Conservation (phyloP, 2,797 vertebrate species). For the Schizothorax lantsangensis region DNA sequence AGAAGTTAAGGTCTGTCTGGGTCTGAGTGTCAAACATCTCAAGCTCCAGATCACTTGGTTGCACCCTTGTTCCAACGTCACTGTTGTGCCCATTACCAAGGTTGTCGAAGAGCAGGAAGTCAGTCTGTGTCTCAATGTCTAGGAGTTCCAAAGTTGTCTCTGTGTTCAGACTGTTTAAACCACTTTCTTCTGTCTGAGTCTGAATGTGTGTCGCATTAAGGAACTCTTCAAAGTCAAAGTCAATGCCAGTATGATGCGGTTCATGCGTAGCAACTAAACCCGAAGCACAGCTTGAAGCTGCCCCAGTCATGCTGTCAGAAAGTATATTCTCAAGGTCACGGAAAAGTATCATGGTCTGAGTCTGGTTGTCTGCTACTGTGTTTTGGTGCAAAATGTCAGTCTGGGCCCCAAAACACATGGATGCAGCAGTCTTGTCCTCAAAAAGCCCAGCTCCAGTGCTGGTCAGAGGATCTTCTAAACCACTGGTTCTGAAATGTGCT, state of each 20-base stretch:
- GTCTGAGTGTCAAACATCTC: constrained; percentile 97
- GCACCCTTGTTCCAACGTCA: constrained; percentile 77
- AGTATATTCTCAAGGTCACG: constrained; percentile 95
- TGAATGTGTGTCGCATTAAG: constrained; percentile 96
- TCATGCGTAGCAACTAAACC: constrained; percentile 84
- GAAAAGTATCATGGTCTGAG: constrained; percentile 94
- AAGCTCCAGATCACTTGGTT: constrained; percentile 87
- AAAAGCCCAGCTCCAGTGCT: constrained; percentile 76
- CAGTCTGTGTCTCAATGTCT: constrained; percentile 97
- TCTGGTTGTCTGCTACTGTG: constrained; percentile 93
- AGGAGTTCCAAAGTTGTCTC: constrained; percentile 90
- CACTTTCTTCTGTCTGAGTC: constrained; percentile 95
- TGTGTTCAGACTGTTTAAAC: constrained; percentile 82
- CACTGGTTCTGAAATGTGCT: constrained; percentile 70
- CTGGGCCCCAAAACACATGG: constrained; percentile 84
- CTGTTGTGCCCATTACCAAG: constrained; percentile 72
- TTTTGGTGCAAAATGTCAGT: constrained; percentile 84
- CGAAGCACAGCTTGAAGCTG: constrained; percentile 78
- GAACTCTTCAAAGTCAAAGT: constrained; percentile 98
- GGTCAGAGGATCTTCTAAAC: constrained; percentile 75
- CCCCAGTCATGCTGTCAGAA: constrained; percentile 84
- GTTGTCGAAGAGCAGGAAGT: constrained; percentile 90
- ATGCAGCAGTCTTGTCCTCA: constrained; percentile 80
- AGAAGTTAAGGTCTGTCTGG: constrained; percentile 96
- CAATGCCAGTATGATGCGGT: constrained; percentile 83